A percentile compares a stretch with the other conserved stretches of the same genome.
Conservation (phyloP, 2,888 invertebrate species). For the Scaptomyza flava region DNA sequence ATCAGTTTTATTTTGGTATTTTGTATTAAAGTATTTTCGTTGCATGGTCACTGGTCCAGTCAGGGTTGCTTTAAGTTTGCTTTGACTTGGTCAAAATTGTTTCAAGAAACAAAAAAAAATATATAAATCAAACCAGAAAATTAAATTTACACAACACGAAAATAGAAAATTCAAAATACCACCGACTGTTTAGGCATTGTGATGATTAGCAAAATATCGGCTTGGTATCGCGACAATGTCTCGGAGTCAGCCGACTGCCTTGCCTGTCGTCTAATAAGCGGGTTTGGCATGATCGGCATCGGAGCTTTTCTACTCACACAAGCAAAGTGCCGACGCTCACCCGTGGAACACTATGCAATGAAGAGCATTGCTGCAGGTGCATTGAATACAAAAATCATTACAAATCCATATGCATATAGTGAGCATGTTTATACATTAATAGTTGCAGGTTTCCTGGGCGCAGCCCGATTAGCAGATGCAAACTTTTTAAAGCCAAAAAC, state of each 20-base stretch:
- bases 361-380: constrained; percentile 73
- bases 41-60: no score
- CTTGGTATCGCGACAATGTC: constrained; percentile 61
- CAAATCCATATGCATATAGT: background rate
- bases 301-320: constrained; percentile 87
- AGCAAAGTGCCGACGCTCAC: constrained; percentile 85
- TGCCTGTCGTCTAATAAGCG: constrained; percentile 87
- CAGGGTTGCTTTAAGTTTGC: constrained; percentile 8
- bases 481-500: constrained; percentile 63
- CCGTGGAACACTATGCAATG: constrained; percentile 67
- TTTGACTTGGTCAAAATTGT: constrained; percentile 17
- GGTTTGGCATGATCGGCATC: constrained; percentile 87
- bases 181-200: constrained; percentile 4
- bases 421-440: background rate
- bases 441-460: constrained; percentile 87
- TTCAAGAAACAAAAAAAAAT: background rate
- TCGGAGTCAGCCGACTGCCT: constrained; percentile 85
- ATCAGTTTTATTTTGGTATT: no score
- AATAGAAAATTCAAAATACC: constrained; percentile 17
- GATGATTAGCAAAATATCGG: constrained; percentile 65
- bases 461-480: constrained; percentile 86
- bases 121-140: background rate
- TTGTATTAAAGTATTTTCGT: no score
- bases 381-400: background rate
- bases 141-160: background rate